Conservation (phyloP, 2,888 invertebrate species). For the Hypena proboscidalis region DNA sequence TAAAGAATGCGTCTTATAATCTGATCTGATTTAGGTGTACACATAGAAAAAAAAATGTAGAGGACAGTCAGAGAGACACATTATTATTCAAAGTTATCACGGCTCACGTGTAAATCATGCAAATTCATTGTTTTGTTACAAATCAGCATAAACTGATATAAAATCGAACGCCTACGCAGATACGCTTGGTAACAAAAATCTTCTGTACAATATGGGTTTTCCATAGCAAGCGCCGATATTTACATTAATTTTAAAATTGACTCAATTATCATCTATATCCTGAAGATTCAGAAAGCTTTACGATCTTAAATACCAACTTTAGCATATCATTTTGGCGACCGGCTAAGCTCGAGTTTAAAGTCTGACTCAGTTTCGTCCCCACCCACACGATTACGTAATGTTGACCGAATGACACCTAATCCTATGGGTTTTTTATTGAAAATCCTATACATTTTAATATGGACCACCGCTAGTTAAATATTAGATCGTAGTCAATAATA, state of each 20-base stretch:
- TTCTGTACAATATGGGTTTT: constrained; percentile 31
- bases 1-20: no score
- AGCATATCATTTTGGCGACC: constrained; percentile 63
- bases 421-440: constrained; percentile 11
- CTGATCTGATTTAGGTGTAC: no score
- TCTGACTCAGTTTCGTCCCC: constrained; percentile 60
- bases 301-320: constrained; percentile 67
- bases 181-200: constrained; percentile 35
- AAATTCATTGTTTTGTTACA: constrained; percentile 2
- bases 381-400: constrained; percentile 55
- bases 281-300: constrained; percentile 50
- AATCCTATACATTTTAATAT: constrained; percentile 10
- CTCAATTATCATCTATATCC: constrained; percentile 43
- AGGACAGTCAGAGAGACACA: neutral
- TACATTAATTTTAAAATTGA: constrained; percentile 32
- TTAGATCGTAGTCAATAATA: no score
- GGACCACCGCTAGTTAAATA: no score
- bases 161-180: constrained; percentile 18
- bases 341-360: constrained; percentile 40
- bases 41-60: no score
- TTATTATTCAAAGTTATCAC: constrained; percentile 1
- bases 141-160: constrained; percentile 13
- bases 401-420: constrained; percentile 33
- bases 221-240: constrained; percentile 37
- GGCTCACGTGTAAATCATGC: neutral